Evolutionary conservation across 2,113 vertebrate genomes (phyloP), one percentile per base, ranked within the genome.

Genomic region (Ammodytes dubius): DNA sequence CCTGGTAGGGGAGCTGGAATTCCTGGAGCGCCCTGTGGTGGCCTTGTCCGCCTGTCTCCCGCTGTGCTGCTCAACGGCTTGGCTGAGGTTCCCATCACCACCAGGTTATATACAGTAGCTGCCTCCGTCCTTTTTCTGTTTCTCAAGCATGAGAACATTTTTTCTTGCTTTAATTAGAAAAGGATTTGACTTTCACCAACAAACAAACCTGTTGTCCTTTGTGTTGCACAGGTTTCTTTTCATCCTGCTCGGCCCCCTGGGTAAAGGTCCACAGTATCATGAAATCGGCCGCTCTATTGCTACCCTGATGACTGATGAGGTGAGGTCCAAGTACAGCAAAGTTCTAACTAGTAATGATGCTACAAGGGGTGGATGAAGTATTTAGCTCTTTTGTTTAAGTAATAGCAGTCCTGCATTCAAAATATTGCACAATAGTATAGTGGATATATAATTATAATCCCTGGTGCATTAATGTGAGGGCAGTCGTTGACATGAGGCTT

Each of bases 241-340:
- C 92, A 97, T 99, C 93, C 95, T 99, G 89, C 94, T 99, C 57
- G 98, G 98, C 75, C 98, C 98, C 1, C 87, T 99, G 86, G 98
- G 98, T 85, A 99, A 99, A 92, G 97, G 97, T 47, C 97, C 97
- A 52, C 97, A 99, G 83, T 99, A 98, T 91, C 98, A 99, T 83
- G 98, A 99, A 88, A 99, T 99, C 73, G 98, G 98, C 82, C 96
- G 98, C 75, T 99, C 98, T 49, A 99, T 99, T 87, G 98, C 97
- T 81, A 99, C 98, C 0, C 90, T 99, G 79, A 99, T 99, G 98
- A 99, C 98, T 63, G 98, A 99, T 89, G 98, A 99, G 97, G 98
- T 98, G 96, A 94, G 89, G 13, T 45, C 13, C 8, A 11, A 40
- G n/a, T 52, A 17, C 14, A 15, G 4, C 7, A 27, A 49, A 17